phyloP scores from a whole-genome alignment of 1,140 invertebrate species.

The Camponotus pennsylvanicus region DNA sequence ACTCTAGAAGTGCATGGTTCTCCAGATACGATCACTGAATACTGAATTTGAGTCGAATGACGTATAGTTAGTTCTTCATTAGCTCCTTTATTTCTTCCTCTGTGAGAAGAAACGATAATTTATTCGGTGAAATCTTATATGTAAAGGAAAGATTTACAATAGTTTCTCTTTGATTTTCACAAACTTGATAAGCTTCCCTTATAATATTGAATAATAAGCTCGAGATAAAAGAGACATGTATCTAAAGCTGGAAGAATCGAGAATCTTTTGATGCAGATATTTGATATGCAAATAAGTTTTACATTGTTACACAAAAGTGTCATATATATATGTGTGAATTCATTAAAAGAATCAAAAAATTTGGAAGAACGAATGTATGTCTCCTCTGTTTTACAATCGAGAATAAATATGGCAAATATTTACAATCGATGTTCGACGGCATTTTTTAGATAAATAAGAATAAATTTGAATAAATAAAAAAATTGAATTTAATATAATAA shows the following conservation, averaged over 20 bases:
- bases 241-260: neutral
- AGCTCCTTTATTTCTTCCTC: slow-evolving; percentile 41
- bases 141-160: neutral
- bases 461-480: neutral
- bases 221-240: neutral
- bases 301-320: neutral
- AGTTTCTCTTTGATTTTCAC: slow-evolving; percentile 10
- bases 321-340: neutral
- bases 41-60: slow-evolving; percentile 15
- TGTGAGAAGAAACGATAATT: slow-evolving; percentile 24
- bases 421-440: neutral
- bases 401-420: neutral
- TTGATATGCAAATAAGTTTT: neutral
- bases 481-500: neutral
- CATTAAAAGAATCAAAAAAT: neutral
- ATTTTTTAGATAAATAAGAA: neutral
- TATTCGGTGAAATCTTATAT: slow-evolving; percentile 41
- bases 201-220: slow-evolving; percentile 16
- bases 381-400: neutral
- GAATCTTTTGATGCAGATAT: neutral
- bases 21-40: slow-evolving; percentile 32
- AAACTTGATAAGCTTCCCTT: slow-evolving; percentile 29
- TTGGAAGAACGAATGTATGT: neutral
- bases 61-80: slow-evolving; percentile 49
- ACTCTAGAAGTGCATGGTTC: slow-evolving; percentile 37